A percentile compares a stretch with the other conserved stretches of the same genome.
Conservation (phyloP, 64 coral and sea anemone species). For the Pachyseris speciosa region DNA sequence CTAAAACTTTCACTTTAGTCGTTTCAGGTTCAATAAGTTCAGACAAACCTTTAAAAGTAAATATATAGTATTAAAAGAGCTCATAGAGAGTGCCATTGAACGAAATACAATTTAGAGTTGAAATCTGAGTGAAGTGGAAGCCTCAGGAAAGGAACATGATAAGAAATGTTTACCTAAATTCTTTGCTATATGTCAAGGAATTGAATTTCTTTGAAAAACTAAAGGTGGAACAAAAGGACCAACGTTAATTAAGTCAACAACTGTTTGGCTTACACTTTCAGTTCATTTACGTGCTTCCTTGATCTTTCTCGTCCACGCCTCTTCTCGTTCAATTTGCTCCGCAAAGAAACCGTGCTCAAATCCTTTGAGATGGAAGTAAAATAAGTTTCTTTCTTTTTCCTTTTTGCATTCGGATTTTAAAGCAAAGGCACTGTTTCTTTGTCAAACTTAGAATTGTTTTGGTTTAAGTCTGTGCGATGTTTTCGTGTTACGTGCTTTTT, state of each 20-base stretch:
- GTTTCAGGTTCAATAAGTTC: neutral
- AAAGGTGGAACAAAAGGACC: neutral
- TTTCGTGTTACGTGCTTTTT: constrained; percentile 46
- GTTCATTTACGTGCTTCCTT: neutral
- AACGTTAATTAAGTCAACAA: constrained; percentile 5
- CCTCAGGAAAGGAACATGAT: no score
- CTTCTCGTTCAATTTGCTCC: neutral
- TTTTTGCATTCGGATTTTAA: constrained; percentile 2
- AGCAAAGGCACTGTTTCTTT: neutral
- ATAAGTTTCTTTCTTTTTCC: neutral
- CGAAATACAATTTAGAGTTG: neutral
- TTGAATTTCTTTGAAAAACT: neutral
- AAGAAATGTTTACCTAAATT: neutral
- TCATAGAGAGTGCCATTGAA: neutral
- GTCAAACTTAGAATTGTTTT: constrained; percentile 23
- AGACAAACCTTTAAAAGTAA: neutral
- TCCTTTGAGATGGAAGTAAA: neutral
- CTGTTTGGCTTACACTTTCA: constrained; percentile 9
- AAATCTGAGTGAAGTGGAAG: neutral
- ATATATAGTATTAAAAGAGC: constrained; percentile 23
- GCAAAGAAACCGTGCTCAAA: neutral
- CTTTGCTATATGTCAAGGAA: no score
- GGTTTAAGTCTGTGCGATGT: neutral
- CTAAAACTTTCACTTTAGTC: neutral
- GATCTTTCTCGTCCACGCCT: neutral